Base-by-base conservation (phyloP, 2,888 invertebrate species). In the Caenorhabditis sp. region DNA sequence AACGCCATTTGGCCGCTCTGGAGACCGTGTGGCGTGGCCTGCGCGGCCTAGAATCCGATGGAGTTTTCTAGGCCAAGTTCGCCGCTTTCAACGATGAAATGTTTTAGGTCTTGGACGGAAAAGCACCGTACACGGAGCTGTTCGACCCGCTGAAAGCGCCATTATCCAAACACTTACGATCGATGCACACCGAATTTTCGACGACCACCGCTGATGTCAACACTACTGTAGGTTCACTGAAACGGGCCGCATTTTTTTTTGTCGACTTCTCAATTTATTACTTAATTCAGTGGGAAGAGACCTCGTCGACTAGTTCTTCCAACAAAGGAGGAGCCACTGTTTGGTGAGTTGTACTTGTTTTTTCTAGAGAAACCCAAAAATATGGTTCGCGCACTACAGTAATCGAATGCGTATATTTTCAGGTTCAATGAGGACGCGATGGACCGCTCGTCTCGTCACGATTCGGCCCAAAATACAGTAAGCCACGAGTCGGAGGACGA, bases 91-190 rank as follows among this genome's bases (percentile, higher is more conserved):
- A n/a, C n/a, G n/a, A n/a, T n/a, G n/a, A n/a, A n/a, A 9, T 4
- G 30, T 53, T 53, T 8, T 35, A 75, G 75, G 53, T 70, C 11
- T 63, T 76, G 17, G 65, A 76, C 45, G 76, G 76, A 20, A 70
- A 71, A 76, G 41, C 63, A 6, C 76, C 76, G 5, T 76, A 76
- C 22, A 17, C 43, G 4, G 63, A 63, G 32, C 27, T 76, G 20
- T 76, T 76, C 55, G 76, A 76, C 1, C 76, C 76, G 13, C 22
- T 76, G 24, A 76, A 65, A 30, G 46, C 50, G 35, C 59, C 70
- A 24, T 22, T 76, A 1, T 45, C 53, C 30, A 58, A 58, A 24
- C 75, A 75, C 32, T 48, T 75, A 0, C 55, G 56, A 0, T 62
- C 55, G 5, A 55, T 75, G 68, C 62, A 75, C 50, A 52, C 75